These are phyloP conservation scores for Parapristionchus giblindavisi DNA, from an alignment of 2,888 invertebrate species.

Conservation along the genomic window DNA sequence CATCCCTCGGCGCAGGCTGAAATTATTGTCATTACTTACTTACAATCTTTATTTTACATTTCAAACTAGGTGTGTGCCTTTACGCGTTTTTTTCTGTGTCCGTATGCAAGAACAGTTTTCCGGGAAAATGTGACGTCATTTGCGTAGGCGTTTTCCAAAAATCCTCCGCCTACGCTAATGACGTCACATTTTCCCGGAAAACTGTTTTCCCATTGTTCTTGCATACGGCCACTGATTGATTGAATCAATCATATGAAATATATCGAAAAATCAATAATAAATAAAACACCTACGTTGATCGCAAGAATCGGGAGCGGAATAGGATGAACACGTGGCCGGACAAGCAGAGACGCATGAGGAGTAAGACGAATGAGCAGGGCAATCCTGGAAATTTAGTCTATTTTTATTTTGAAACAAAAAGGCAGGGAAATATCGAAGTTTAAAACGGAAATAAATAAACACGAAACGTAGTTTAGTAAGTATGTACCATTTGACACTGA, in stretches of 20 bases:
- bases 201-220: no score
- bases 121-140: no score
- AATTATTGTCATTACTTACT: background rate
- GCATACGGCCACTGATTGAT: no score
- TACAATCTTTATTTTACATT: conserved; percentile 40
- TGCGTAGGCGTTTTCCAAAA: no score
- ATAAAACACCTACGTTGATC: conserved; percentile 38
- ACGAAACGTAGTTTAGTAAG: background rate
- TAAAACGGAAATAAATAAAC: background rate
- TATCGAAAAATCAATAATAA: no score
- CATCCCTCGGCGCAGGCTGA: conserved; percentile 65
- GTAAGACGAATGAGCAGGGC: background rate
- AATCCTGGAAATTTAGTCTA: background rate
- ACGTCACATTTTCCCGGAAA: no score
- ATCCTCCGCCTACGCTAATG: no score
- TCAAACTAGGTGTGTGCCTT: conserved; percentile 45
- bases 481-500: background rate
- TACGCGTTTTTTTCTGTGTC: no score
- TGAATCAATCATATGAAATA: no score
- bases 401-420: background rate
- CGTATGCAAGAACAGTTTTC: no score
- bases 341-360: conserved; percentile 53
- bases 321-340: conserved; percentile 57
- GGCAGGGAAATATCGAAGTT: no score
- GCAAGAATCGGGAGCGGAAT: conserved; percentile 41